These are phyloP conservation scores for Haliaeetus leucogaster DNA, from an alignment of 2,113 vertebrate species.

Conservation along the genomic window DNA sequence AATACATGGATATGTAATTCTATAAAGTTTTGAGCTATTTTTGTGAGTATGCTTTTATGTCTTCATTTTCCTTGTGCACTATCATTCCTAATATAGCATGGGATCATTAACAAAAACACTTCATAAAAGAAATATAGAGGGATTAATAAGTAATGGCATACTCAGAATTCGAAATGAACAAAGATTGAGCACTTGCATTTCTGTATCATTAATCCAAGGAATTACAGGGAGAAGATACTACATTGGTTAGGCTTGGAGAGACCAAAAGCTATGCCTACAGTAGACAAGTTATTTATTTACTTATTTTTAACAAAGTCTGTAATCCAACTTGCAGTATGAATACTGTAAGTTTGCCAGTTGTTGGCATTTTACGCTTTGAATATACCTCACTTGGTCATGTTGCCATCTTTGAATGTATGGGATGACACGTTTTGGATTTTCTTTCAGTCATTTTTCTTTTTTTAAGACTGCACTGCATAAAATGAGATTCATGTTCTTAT, in stretches of 20 bases:
- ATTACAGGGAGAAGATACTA: background rate
- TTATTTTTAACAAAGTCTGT: background rate
- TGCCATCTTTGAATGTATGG: slow-evolving; percentile 15
- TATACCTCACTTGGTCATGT: background rate
- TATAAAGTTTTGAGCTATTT: background rate
- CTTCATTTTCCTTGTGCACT: background rate
- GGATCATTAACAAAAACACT: background rate
- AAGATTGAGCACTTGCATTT: background rate
- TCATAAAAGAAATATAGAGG: slow-evolving; percentile 8
- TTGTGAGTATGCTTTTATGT: background rate
- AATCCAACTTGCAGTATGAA: background rate
- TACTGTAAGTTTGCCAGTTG: background rate
- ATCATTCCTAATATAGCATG: background rate
- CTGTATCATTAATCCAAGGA: background rate
- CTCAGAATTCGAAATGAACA: background rate
- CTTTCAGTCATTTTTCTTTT: background rate
- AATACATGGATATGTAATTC: background rate
- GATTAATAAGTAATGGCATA: slow-evolving; percentile 31
- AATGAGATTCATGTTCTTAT: slow-evolving; percentile 18
- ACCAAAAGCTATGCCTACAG: background rate
- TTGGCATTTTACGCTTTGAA: background rate
- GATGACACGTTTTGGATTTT: background rate
- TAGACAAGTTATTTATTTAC: background rate
- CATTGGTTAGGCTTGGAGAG: background rate
- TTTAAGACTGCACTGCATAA: background rate